These are phyloP conservation scores for Anarrhichthys ocellatus DNA, from an alignment of 2,113 vertebrate genomes.

Conservation along the genomic window DNA sequence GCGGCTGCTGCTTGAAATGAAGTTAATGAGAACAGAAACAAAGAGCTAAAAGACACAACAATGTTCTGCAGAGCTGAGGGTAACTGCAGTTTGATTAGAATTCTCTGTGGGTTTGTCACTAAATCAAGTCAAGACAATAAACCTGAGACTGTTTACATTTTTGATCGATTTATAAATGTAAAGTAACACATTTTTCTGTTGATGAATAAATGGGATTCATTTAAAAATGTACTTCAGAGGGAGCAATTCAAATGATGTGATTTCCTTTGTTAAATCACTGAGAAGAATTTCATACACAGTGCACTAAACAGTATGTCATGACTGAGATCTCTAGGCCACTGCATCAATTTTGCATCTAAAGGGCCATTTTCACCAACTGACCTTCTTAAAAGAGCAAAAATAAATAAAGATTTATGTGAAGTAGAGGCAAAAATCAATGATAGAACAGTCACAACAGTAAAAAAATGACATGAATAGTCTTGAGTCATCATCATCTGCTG, in stretches of 20 bases:
- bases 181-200: background rate
- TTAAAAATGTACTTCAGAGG: background rate
- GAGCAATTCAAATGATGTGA: background rate
- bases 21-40: background rate
- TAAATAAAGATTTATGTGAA: background rate
- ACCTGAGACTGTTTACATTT: background rate
- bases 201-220: background rate
- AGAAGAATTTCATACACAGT: background rate
- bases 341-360: background rate
- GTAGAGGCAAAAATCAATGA: background rate
- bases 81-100: background rate
- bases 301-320: too few species aligned
- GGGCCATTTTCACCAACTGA: background rate
- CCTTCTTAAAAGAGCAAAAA: background rate
- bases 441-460: background rate
- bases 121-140: background rate
- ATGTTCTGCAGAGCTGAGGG: background rate
- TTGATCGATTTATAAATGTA: background rate
- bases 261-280: background rate
- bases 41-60: background rate
- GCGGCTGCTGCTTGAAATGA: background rate
- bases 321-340: too few species aligned
- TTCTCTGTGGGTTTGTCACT: background rate
- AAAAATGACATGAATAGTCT: background rate
- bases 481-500: constrained; percentile 4